A percentile compares a stretch with the other conserved stretches of the same genome.
Evolutionary conservation across 2,888 invertebrate species (phyloP).

Genomic region (Brenthis daphne): DNA sequence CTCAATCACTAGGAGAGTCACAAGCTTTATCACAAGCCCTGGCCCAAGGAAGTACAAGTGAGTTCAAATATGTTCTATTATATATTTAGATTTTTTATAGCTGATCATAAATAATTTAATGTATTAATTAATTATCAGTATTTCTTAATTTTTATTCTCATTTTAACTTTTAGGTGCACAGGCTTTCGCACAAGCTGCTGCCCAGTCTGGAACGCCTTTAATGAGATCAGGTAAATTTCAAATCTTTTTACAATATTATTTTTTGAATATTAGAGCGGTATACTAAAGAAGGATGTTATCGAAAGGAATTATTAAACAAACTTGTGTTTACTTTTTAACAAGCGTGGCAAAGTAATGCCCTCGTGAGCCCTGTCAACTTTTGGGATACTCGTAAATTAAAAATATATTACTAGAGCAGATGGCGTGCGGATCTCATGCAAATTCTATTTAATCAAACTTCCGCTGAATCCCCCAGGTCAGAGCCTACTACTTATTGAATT

Average conservation of each 20-base stretch:
- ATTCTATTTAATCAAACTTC: slow-evolving; percentile 74
- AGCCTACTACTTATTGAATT: slow-evolving; percentile 55
- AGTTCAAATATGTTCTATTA: slow-evolving; percentile 10
- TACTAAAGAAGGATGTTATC: slow-evolving; percentile 40
- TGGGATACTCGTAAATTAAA: slow-evolving; percentile 71
- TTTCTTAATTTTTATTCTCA: not conserved
- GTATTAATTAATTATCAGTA: too few species aligned
- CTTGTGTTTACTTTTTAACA: slow-evolving; percentile 59
- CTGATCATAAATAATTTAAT: too few species aligned
- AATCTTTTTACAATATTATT: slow-evolving; percentile 1
- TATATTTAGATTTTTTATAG: not conserved
- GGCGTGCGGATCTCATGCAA: slow-evolving; percentile 66
- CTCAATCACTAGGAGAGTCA: slow-evolving; percentile 19
- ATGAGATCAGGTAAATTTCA: slow-evolving; percentile 45
- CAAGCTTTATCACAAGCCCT: slow-evolving; percentile 17
- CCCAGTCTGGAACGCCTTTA: slow-evolving; percentile 40
- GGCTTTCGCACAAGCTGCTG: slow-evolving; percentile 36
- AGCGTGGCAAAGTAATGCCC: slow-evolving; percentile 50
- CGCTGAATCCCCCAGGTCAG: slow-evolving; percentile 43
- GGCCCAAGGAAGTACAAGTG: slow-evolving; percentile 26
- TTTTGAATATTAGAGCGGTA: not conserved
- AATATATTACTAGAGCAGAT: slow-evolving; percentile 74
- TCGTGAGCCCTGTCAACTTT: slow-evolving; percentile 62
- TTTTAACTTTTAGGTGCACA: slow-evolving; percentile 40
- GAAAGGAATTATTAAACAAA: slow-evolving; percentile 49